Base-by-base conservation (phyloP, 1,140 invertebrate species). In the Catajapyx aquilonaris region DNA sequence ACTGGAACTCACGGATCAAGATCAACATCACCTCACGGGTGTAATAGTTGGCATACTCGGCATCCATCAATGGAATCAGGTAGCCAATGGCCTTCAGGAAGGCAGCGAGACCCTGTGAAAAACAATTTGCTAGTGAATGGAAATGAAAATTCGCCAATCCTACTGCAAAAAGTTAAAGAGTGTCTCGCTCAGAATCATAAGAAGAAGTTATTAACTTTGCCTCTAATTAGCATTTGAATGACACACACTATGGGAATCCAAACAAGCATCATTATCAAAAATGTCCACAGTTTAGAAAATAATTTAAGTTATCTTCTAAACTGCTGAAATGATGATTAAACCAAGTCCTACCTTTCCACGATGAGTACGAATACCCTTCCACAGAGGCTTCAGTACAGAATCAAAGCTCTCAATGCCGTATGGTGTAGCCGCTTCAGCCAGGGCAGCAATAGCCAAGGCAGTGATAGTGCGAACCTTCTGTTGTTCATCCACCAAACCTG, bases 321-420 rank as follows among this genome's bases (percentile, higher is more conserved):
- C n/a, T n/a, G n/a, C n/a, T n/a, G n/a, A n/a, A n/a, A n/a, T n/a
- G n/a, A n/a, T n/a, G n/a, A n/a, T n/a, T n/a, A n/a, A n/a, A n/a
- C n/a, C n/a, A n/a, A 28, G 7, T 35, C 48, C 44, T 46, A 65
- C 61, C 61, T 98, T 97, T 45, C 94, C 94, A 55, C 93, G 70
- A 59, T 98, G 93, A 7, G 88, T 94, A 30, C 91, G 65, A 45
- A 98, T 99, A 75, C 94, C 90, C 60, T 96, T 95, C 94, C 94
- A 99, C 1, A 99, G 60, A 0, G 95, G 94, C 64, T 99, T 99
- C 13, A 99, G 63, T 0, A 99, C 94, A 9, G 88, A 96, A 60
- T 99, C 95, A 57, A 99, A 99, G 40, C 90, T 96, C 58, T 99
- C 95, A 53, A 99, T 99, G 58, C 95, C 95, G 50, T 99, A 99